Evolutionary conservation across 2,113 vertebrate genomes (phyloP), one percentile per base, ranked within the genome.

Genomic region (Spilogale gracilis): DNA sequence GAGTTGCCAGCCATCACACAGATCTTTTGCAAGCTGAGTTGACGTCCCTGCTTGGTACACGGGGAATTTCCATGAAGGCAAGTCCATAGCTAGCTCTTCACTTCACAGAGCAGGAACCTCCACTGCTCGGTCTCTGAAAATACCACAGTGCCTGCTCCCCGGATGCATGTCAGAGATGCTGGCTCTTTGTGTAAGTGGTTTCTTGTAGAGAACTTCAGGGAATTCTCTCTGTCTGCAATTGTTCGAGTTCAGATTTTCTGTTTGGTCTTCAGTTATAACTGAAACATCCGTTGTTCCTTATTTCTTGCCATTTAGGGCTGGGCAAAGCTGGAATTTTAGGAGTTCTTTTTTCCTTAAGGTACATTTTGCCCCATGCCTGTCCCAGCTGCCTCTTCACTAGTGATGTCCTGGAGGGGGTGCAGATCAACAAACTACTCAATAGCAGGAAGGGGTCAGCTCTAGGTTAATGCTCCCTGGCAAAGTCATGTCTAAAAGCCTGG

Each of bases 231-330:
- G 27, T 83, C 67, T 76, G 32, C 52, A 60, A 2, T 50, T 83
- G 82, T 50, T 89, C 45, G 81, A 60, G 52, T 60, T 96, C 69
- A 87, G 54, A 69, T 89, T 94, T 89, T 94, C 43, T 50, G 14
- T 60, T 91, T 89, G 65, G 30, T 80, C 48, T 45, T 18, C 0
- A 1, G 9, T 67, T 38, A n/a, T 43, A 96, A 52, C 18, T 92
- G 71, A 65, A 82, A 23, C 30, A 73, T 30, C 38, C 71, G 5
- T 63, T 87, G 9, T 88, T 88, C 63, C 74, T 89, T 89, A 45
- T 11, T 56, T 94, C 13, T 89, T 81, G 43, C 21, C 58, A 21
- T 30, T 69, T 87, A 60, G 73, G 32, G 14, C 79, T 96, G 43
- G 5, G 61, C 13, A 87, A 61, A 94, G 43, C 78, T 87, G 76